These are phyloP conservation scores for Lagorchestes hirsutus DNA, from an alignment of 2,797 vertebrate species.

Conservation along the genomic window DNA sequence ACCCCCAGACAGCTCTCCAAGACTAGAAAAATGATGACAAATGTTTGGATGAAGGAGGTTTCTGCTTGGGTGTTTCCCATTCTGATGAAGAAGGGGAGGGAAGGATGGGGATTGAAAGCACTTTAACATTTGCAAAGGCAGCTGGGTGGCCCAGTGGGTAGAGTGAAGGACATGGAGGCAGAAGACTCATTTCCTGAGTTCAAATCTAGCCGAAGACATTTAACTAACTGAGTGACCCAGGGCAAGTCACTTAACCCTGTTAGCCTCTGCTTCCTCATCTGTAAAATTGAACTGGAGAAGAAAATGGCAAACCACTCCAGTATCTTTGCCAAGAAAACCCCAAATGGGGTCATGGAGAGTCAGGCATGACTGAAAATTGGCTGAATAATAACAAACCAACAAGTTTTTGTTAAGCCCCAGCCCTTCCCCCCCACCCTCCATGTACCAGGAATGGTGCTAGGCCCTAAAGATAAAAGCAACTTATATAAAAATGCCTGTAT, in stretches of 20 bases:
- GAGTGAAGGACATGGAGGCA: background rate
- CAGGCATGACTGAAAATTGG: background rate
- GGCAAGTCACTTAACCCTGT: background rate
- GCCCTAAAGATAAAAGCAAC: background rate
- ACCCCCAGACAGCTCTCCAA: background rate
- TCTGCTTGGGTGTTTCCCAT: background rate
- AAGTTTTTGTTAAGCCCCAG: background rate
- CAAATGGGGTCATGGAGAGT: background rate
- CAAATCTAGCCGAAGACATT: background rate
- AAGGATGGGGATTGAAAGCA: background rate
- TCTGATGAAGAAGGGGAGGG: background rate
- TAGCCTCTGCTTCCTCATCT: background rate
- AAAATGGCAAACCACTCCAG: background rate
- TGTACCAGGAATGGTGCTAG: background rate
- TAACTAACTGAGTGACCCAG: background rate
- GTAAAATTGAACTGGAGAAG: background rate
- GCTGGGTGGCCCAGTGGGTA: background rate
- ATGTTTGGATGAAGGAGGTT: background rate
- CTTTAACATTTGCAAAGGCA: background rate
- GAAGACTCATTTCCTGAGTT: background rate
- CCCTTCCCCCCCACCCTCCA: too few relatives aligned
- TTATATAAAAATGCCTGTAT: background rate
- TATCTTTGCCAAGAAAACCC: background rate
- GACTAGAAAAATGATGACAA: background rate
- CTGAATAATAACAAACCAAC: background rate